Evolutionary conservation across 2,888 invertebrate species (phyloP).

Genomic region (Trimorus sp.): DNA sequence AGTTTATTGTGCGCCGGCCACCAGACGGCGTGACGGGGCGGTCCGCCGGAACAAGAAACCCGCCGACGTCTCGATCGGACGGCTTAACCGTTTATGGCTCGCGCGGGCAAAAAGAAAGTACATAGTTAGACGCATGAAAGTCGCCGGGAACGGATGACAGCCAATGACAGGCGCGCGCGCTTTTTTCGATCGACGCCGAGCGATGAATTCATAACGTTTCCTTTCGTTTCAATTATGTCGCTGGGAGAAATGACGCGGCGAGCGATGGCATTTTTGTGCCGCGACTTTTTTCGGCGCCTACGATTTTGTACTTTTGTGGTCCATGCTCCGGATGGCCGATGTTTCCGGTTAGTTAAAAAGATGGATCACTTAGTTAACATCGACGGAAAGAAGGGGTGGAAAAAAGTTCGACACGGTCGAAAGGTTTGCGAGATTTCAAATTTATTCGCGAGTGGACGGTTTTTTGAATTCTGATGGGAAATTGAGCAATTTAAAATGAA

Average conservation of each 20-base stretch:
- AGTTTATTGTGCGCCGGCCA: slow-evolving; percentile 52
- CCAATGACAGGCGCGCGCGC: slow-evolving; percentile 35
- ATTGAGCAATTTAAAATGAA: too few relatives aligned
- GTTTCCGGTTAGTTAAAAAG: too few relatives aligned
- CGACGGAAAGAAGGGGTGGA: too few relatives aligned
- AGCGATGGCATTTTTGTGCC: too few relatives aligned
- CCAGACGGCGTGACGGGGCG: slow-evolving; percentile 60
- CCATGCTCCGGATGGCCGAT: too few relatives aligned
- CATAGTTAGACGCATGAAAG: slow-evolving; percentile 54
- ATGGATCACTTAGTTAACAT: too few relatives aligned
- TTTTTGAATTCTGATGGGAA: too few relatives aligned
- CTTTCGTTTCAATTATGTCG: slow-evolving; percentile 48
- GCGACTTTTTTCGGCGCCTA: too few relatives aligned
- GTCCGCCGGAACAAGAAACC: slow-evolving; percentile 44
- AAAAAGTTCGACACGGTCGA: too few relatives aligned
- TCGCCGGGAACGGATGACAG: slow-evolving; percentile 52
- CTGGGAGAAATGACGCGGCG: background rate
- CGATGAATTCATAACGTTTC: slow-evolving; percentile 50
- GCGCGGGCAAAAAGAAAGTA: slow-evolving; percentile 62
- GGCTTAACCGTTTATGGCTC: slow-evolving; percentile 64
- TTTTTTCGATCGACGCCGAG: slow-evolving; percentile 40
- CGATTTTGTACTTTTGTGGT: too few relatives aligned
- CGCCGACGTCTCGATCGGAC: slow-evolving; percentile 62
- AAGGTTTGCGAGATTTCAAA: too few relatives aligned
- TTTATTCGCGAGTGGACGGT: too few relatives aligned